Evolutionary conservation across 1,140 invertebrate species (phyloP).

Genomic region (Littorina saxatilis): DNA sequence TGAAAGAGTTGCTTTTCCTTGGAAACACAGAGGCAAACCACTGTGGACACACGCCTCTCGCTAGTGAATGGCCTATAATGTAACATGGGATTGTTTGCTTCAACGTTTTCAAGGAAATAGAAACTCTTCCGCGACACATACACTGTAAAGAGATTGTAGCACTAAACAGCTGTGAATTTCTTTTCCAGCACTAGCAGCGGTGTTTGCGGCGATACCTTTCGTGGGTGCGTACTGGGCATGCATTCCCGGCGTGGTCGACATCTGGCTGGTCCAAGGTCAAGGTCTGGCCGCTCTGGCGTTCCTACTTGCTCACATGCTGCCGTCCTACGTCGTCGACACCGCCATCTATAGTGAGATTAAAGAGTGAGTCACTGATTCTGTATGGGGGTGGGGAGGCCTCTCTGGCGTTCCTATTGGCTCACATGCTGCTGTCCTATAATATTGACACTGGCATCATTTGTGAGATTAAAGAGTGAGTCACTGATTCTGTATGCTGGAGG

Average conservation of each 20-base stretch:
- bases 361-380: constrained; percentile 86
- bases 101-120: too few species aligned
- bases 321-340: constrained; percentile 92
- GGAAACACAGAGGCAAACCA: too few species aligned
- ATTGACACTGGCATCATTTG: constrained; percentile 97
- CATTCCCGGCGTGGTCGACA: constrained; percentile 93
- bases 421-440: constrained; percentile 91
- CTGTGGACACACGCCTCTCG: too few species aligned
- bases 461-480: constrained; percentile 95
- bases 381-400: constrained; percentile 74
- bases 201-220: constrained; percentile 96
- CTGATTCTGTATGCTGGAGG: neutral
- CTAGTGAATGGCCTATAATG: too few species aligned
- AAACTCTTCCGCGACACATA: too few species aligned
- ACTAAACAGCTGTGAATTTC: too few species aligned
- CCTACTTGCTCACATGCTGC: constrained; percentile 89
- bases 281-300: constrained; percentile 85
- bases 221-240: constrained; percentile 95
- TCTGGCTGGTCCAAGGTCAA: constrained; percentile 92
- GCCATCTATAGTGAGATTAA: constrained; percentile 98
- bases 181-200: constrained; percentile 91
- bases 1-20: too few species aligned
- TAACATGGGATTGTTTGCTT: too few species aligned
- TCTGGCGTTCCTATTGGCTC: constrained; percentile 86
- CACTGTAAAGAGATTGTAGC: too few species aligned